Base-by-base conservation (phyloP, 2,113 vertebrate genomes). In the Gallinago paraguaiae region DNA sequence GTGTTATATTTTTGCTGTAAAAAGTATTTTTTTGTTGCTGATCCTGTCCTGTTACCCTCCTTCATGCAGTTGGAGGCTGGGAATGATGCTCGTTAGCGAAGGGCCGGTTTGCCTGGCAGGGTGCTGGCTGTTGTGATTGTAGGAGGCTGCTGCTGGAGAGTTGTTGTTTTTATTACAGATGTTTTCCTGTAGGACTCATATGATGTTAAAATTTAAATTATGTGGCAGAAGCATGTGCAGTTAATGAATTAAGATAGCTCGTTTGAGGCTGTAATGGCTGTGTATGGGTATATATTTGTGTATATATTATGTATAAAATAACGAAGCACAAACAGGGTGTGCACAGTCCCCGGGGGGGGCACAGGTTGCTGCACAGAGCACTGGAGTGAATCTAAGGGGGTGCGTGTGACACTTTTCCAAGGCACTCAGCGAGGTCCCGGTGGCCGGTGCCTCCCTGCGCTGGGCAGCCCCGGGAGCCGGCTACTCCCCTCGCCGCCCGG, bases 401-500 rank as follows among this genome's bases (percentile, higher is more conserved):
- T 53, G 31, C 1, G 4, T 31, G 65, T 43, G 53, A 63, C 24
- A 23, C 30, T 51, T 35, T 59, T 43, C 86, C 39, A 28, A 72
- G 48, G 2, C 33, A 3, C 56, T 19, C 71, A 17, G 65, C 3
- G 14, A 14, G 7, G 35, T 48, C 45, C 41, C 71, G 39, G 43
- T 7, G 18, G 27, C n/a, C 53, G 51, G 31, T 3, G 27, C 37
- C 54, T 76, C 18, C 71, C 16, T 17, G 37, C 18, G 50, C 14
- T 19, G 68, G 83, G 88, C 71, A 74, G 37, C 64, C 78, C 15
- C 82, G 33, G 41, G 57, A 79, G 67, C 43, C 87, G 94, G 96
- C 78, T 88, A 97, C 91, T 72, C 97, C 97, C 96, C 45, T 72
- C n/a, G 45, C 88, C 89, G 76, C n/a, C 70, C 65, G 74, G 18